These are phyloP conservation scores for Pelecanoides urinatrix DNA, from an alignment of 2,113 vertebrate genomes.

Conservation along the genomic window DNA sequence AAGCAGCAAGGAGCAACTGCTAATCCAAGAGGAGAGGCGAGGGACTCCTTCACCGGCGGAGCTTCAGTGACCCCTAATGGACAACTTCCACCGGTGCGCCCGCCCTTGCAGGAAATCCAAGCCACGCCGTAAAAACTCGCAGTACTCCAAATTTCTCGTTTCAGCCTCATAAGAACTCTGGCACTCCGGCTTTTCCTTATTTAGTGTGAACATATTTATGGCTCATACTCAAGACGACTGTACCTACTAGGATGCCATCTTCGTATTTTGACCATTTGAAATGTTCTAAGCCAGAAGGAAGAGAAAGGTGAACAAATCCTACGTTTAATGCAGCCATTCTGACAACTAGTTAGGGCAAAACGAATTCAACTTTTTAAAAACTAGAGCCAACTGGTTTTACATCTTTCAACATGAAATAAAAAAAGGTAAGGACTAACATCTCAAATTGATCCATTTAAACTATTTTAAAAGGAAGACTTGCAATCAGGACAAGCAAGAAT, in stretches of 20 bases:
- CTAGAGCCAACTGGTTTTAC: not conserved
- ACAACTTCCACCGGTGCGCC: not conserved
- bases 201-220: not conserved
- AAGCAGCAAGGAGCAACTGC: rapidly evolving
- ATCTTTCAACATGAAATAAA: not conserved
- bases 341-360: not conserved
- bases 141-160: rapidly evolving
- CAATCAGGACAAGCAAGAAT: not conserved
- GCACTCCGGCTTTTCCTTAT: not conserved
- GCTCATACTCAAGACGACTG: not conserved
- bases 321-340: not conserved
- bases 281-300: not conserved
- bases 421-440: not conserved
- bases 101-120: not conserved
- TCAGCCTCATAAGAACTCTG: not conserved
- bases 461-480: not conserved
- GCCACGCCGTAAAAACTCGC: rapidly evolving
- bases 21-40: not conserved
- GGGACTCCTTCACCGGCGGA: not conserved
- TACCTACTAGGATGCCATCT: not conserved
- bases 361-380: not conserved
- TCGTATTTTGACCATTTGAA: rapidly evolving
- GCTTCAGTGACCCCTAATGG: conserved; percentile 61
- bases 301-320: not conserved
- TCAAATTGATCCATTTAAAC: not conserved